Base-by-base conservation (phyloP, 2,888 invertebrate species). In the Rhodophaea formosa region DNA sequence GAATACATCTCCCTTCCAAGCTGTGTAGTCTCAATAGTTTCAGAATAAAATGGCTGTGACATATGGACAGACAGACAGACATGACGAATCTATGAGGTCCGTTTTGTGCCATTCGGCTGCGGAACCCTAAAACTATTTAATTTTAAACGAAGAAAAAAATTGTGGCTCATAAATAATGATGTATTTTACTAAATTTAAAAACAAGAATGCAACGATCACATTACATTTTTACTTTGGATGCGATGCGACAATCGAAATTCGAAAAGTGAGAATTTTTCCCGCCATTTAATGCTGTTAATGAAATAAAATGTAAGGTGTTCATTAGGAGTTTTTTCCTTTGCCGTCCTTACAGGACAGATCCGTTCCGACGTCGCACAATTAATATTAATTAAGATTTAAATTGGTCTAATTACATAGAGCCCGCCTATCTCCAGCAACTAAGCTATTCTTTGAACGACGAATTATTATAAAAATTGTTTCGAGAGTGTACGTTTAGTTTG, bases 311-410 rank as follows among this genome's bases (percentile, higher is more conserved):
- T 67, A 69, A 71, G 65, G 68, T 67, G 62, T 71, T 72, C 72
- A 72, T 74, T 74, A 75, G 60, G 67, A 75, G 70, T 84, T 83
- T 51, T 86, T 75, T 76, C 69, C 78, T 62, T 74, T 79, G 74
- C 74, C 69, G 84, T 88, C 84, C 85, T 80, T 82, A 78, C 82
- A 84, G 86, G 85, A 84, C 87, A 87, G 88, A 90, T 90, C 89
- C 88, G 87, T 87, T 86, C 87, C 84, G 85, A 84, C 88, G 84
- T 86, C 79, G 76, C 79, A 89, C 90, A 91, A 91, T 91, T 91
- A 90, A 89, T 91, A 91, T 88, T 89, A 91, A 90, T 91, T 91
- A 90, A 86, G 88, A 91, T 89, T 90, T 91, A 89, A 91, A 91
- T 91, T 90, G 90, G 88, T 89, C 88, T 91, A 89, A 91, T 90